phyloP scores from a whole-genome alignment of 2,888 invertebrate genomes.

The Sabatieria punctata region DNA sequence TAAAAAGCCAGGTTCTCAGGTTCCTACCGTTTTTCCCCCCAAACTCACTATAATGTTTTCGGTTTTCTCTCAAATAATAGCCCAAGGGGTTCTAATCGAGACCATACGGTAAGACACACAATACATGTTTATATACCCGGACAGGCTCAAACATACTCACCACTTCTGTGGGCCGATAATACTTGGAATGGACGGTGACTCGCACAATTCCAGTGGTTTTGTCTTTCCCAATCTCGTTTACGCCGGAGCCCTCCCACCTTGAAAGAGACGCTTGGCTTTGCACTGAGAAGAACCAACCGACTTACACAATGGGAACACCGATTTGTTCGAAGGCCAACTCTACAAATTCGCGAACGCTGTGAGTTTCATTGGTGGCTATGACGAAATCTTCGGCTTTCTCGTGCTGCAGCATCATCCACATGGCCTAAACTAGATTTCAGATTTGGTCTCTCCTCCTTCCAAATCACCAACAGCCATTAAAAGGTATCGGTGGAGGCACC shows the following conservation, averaged over 20 bases:
- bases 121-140: too few relatives aligned
- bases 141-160: conserved; percentile 43
- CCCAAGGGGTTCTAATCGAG: too few relatives aligned
- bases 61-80: too few relatives aligned
- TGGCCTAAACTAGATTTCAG: conserved; percentile 48
- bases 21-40: too few relatives aligned
- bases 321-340: conserved; percentile 71
- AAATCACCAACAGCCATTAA: background rate
- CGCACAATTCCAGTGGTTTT: conserved; percentile 54
- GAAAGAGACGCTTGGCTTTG: conserved; percentile 12
- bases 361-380: conserved; percentile 82
- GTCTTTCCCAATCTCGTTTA: conserved; percentile 61
- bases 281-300: conserved; percentile 9
- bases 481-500: background rate
- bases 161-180: conserved; percentile 94
- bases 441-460: too few relatives aligned
- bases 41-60: too few relatives aligned
- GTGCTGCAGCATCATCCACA: conserved; percentile 98
- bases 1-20: too few relatives aligned
- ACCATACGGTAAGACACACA: too few relatives aligned
- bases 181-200: conserved; percentile 75
- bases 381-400: conserved; percentile 83
- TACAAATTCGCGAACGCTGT: conserved; percentile 90
- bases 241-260: conserved; percentile 69
- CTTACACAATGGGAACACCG: conserved; percentile 50